Conservation (phyloP, 37 sponge, comb jelly and placozoan species). For the Chondrilla cf. caribensis region DNA sequence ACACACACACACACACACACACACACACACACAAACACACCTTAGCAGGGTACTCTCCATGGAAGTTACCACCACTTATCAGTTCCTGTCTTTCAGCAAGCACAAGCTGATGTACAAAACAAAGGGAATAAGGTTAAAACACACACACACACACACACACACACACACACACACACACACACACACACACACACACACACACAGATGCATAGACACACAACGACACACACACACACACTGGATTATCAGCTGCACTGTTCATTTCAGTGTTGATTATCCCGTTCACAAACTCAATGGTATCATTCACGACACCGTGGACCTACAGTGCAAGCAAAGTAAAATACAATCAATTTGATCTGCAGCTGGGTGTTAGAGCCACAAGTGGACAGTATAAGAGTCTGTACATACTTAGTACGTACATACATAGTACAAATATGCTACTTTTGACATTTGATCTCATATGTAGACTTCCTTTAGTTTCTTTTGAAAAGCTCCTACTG, state of each 20-base stretch:
- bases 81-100: constrained; percentile 55
- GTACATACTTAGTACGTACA: too few relatives aligned
- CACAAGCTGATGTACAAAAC: constrained; percentile 82
- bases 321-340: constrained; percentile 15
- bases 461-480: too few relatives aligned
- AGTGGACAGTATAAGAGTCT: too few relatives aligned
- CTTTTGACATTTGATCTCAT: too few relatives aligned
- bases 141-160: not conserved
- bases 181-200: too few relatives aligned
- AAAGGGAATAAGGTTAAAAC: too few relatives aligned
- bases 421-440: too few relatives aligned
- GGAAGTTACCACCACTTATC: constrained; percentile 95
- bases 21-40: constrained; percentile 21
- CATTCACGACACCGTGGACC: constrained; percentile 88
- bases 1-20: too few relatives aligned
- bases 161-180: too few relatives aligned
- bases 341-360: not conserved
- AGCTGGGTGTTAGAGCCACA: not conserved
- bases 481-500: too few relatives aligned
- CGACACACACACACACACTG: constrained; percentile 37
- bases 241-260: constrained; percentile 98
- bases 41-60: constrained; percentile 99
- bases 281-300: constrained; percentile 87
- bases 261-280: constrained; percentile 83
- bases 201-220: too few relatives aligned